These are phyloP conservation scores for Saccopteryx bilineata DNA, from an alignment of 2,113 vertebrate species.

Conservation along the genomic window DNA sequence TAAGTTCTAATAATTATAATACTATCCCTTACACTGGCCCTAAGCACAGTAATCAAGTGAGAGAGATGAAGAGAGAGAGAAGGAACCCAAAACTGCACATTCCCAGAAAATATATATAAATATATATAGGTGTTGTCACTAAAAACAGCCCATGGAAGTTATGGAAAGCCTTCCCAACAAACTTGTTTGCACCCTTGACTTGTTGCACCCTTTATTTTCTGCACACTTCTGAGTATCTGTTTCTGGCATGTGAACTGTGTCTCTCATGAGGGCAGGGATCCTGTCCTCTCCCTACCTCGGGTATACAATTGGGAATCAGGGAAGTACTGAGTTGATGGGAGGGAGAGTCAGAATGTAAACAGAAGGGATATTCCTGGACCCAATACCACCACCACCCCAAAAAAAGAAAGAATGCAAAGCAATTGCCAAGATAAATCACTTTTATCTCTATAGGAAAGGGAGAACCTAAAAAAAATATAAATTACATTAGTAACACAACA, in stretches of 20 bases:
- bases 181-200: slow-evolving; percentile 8
- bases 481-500: slow-evolving; percentile 85
- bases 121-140: slow-evolving; percentile 7
- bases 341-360: slow-evolving; percentile 16
- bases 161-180: slow-evolving; percentile 41
- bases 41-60: slow-evolving; percentile 36
- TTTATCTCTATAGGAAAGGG: slow-evolving; percentile 86
- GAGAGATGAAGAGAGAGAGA: background rate
- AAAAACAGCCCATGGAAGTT: slow-evolving; percentile 37
- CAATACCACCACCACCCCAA: background rate
- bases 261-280: background rate
- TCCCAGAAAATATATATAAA: background rate
- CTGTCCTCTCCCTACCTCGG: background rate
- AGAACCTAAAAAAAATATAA: slow-evolving; percentile 85
- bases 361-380: slow-evolving; percentile 16
- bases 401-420: slow-evolving; percentile 66
- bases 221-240: slow-evolving; percentile 36
- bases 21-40: background rate
- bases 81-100: background rate
- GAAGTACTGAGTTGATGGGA: slow-evolving; percentile 41
- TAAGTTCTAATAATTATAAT: slow-evolving; percentile 58
- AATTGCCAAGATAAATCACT: slow-evolving; percentile 85
- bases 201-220: slow-evolving; percentile 33
- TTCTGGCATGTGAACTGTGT: slow-evolving; percentile 41
- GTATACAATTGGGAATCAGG: background rate